Evolutionary conservation across 2,113 vertebrate genomes (phyloP).

Genomic region (Stigmatopora argus): DNA sequence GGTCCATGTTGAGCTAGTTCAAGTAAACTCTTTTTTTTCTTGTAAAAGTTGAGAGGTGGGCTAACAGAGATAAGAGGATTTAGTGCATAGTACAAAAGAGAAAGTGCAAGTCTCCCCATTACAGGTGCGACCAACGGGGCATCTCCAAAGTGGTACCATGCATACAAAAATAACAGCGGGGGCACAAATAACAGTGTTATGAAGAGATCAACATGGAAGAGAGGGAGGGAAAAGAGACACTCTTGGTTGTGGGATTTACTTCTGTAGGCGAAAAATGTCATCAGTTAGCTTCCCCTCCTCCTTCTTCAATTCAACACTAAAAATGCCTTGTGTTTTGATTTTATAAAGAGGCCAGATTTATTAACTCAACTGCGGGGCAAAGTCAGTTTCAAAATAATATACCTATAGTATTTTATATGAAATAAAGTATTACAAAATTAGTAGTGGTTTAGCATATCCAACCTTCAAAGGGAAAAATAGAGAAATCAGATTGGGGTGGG

Average conservation of each 20-base stretch:
- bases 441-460: no score
- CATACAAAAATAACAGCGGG: constrained; percentile 57
- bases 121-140: constrained; percentile 60
- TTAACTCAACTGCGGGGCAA: background rate
- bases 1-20: constrained; percentile 57
- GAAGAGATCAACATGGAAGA: constrained; percentile 13
- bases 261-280: background rate
- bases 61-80: constrained; percentile 47
- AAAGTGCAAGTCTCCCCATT: constrained; percentile 71
- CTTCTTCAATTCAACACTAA: constrained; percentile 17
- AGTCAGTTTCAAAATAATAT: background rate
- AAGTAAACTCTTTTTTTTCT: constrained; percentile 44
- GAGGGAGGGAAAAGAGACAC: constrained; percentile 4
- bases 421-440: no score
- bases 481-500: background rate
- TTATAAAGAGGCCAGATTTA: background rate
- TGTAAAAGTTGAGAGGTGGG: constrained; percentile 14
- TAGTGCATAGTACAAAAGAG: constrained; percentile 74
- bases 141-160: constrained; percentile 69
- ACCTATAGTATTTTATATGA: no score
- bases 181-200: constrained; percentile 41
- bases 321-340: constrained; percentile 17
- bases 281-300: constrained; percentile 3
- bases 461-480: background rate
- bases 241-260: constrained; percentile 14